Conservation (phyloP, 2,888 invertebrate species). For the Agonum fuliginosum region DNA sequence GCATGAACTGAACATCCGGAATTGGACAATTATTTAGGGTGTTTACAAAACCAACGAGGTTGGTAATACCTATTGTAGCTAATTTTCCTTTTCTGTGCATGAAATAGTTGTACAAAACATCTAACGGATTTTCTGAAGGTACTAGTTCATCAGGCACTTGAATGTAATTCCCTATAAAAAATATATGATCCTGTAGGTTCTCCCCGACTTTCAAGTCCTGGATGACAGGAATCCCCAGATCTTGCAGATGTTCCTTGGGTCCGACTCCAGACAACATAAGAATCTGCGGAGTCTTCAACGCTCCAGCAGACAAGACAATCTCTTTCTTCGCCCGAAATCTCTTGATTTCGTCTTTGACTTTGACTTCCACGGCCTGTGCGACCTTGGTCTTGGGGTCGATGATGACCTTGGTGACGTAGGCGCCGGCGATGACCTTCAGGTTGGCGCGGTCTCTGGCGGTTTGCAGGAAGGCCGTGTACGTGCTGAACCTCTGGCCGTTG, state of each 20-base stretch:
- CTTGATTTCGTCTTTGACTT: constrained; percentile 64
- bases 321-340: constrained; percentile 73
- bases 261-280: constrained; percentile 77
- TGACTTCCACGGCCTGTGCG: constrained; percentile 72
- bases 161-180: constrained; percentile 39
- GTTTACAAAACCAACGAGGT: constrained; percentile 74
- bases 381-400: constrained; percentile 69
- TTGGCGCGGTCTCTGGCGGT: constrained; percentile 75
- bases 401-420: constrained; percentile 76
- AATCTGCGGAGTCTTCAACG: constrained; percentile 79
- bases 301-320: constrained; percentile 78
- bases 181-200: constrained; percentile 71
- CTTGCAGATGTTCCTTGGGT: constrained; percentile 69
- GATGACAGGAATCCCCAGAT: constrained; percentile 69
- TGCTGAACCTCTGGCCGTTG: constrained; percentile 74
- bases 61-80: constrained; percentile 71
- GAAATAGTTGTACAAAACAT: constrained; percentile 72
- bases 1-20: constrained; percentile 77
- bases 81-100: constrained; percentile 74
- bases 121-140: constrained; percentile 50
- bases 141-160: constrained; percentile 17
- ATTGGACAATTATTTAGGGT: constrained; percentile 72
- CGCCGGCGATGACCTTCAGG: constrained; percentile 75
- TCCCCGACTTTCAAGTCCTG: constrained; percentile 72
- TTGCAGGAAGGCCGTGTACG: constrained; percentile 77